Conservation (phyloP, 2,888 invertebrate genomes). For the Coelinius sp. region DNA sequence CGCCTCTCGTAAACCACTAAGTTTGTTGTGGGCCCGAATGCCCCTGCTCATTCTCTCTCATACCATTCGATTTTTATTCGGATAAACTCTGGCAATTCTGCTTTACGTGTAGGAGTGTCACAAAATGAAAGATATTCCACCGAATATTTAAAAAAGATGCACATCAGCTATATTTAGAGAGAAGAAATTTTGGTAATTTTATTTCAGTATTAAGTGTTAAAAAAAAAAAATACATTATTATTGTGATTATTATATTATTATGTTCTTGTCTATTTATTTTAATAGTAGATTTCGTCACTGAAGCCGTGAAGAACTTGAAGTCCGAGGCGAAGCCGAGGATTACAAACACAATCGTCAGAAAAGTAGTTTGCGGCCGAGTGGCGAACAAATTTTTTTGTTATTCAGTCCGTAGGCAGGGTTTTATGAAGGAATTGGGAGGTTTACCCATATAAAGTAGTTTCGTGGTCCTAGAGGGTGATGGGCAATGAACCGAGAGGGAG, state of each 20-base stretch:
- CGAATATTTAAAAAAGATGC: constrained; percentile 1
- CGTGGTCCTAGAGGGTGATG: constrained; percentile 48
- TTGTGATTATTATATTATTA: too few species aligned
- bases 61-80: constrained; percentile 8
- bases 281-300: too few species aligned
- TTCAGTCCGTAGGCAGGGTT: too few species aligned
- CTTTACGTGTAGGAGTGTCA: not conserved
- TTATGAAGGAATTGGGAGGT: too few species aligned
- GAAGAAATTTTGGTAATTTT: not conserved
- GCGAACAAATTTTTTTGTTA: too few species aligned
- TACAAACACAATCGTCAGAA: too few species aligned
- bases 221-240: too few species aligned
- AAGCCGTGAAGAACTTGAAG: too few species aligned
- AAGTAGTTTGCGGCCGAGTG: too few species aligned
- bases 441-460: constrained; percentile 8
- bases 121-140: not conserved
- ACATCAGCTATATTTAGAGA: not conserved
- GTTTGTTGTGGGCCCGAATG: constrained; percentile 45
- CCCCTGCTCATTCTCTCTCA: constrained; percentile 33
- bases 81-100: constrained; percentile 4
- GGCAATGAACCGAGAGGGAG: constrained; percentile 50
- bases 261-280: too few species aligned
- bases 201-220: not conserved
- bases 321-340: too few species aligned
- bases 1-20: constrained; percentile 49